phyloP scores from a whole-genome alignment of 2,888 invertebrate species.

The Diabrotica balteata region DNA sequence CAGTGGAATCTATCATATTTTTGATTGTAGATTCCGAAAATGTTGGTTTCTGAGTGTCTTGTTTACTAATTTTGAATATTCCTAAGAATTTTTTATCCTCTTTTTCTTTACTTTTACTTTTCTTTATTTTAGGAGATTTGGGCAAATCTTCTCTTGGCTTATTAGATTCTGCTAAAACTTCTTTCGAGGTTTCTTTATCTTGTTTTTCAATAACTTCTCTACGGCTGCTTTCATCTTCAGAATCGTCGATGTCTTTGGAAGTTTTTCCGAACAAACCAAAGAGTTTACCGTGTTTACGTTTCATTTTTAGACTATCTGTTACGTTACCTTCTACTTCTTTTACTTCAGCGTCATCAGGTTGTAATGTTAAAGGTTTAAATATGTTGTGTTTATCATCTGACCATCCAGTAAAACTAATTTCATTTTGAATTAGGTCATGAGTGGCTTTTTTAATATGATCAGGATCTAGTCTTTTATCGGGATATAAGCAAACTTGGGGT shows the following conservation, averaged over 20 bases:
- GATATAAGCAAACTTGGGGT: slow-evolving; percentile 30
- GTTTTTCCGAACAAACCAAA: slow-evolving; percentile 53
- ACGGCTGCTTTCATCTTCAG: slow-evolving; percentile 48
- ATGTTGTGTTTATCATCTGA: slow-evolving; percentile 48
- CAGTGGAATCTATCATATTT: slow-evolving; percentile 47
- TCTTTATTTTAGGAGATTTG: slow-evolving; percentile 31
- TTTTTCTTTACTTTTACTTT: slow-evolving; percentile 36
- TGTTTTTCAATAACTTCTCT: slow-evolving; percentile 55
- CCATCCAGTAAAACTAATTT: slow-evolving; percentile 52
- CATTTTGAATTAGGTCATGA: slow-evolving; percentile 52
- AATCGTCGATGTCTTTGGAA: slow-evolving; percentile 53
- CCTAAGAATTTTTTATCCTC: slow-evolving; percentile 44
- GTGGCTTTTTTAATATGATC: slow-evolving; percentile 47
- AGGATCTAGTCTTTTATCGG: slow-evolving; percentile 6
- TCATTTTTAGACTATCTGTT: slow-evolving; percentile 47
- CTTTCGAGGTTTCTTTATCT: slow-evolving; percentile 53
- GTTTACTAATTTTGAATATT: slow-evolving; percentile 44
- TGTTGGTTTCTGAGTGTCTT: slow-evolving; percentile 27
- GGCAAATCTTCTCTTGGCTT: slow-evolving; percentile 15
- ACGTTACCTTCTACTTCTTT: slow-evolving; percentile 32
- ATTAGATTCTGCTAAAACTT: slow-evolving; percentile 30
- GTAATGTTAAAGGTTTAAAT: slow-evolving; percentile 32
- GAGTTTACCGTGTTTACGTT: slow-evolving; percentile 50
- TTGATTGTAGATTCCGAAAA: slow-evolving; percentile 44
- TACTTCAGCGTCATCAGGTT: not conserved